Conservation (phyloP, 2,888 invertebrate species). For the Cantharis flavilabris region DNA sequence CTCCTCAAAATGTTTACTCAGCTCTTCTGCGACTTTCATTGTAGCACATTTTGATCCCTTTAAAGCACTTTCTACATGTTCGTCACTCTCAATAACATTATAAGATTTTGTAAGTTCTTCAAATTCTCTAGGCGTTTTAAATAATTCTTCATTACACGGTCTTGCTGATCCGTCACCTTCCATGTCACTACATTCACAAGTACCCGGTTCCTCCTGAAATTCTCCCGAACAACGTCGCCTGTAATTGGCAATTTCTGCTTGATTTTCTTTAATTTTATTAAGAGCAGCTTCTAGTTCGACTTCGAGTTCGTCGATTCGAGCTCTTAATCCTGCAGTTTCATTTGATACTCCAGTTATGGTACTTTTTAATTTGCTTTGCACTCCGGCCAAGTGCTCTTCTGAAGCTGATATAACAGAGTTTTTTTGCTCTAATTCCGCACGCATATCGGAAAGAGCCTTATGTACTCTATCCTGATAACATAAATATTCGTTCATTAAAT, state of each 20-base stretch:
- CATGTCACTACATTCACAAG: background rate
- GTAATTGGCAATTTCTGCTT: background rate
- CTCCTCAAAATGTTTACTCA: constrained; percentile 42
- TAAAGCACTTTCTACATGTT: constrained; percentile 32
- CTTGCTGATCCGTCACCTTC: background rate
- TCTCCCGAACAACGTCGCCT: background rate
- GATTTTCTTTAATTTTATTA: constrained; percentile 17
- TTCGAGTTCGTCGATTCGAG: constrained; percentile 36
- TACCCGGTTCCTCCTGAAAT: background rate
- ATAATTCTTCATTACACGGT: background rate
- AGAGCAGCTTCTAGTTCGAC: constrained; percentile 11
- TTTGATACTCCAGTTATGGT: constrained; percentile 45
- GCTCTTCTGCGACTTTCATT: constrained; percentile 44
- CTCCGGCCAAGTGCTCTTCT: constrained; percentile 46
- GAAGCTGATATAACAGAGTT: constrained; percentile 44
- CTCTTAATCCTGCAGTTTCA: constrained; percentile 44
- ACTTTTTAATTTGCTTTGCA: constrained; percentile 46
- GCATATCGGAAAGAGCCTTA: constrained; percentile 43
- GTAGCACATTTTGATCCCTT: constrained; percentile 48
- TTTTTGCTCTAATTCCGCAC: constrained; percentile 49
- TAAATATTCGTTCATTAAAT: background rate
- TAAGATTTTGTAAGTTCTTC: background rate
- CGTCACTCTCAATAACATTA: background rate
- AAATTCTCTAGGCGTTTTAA: background rate
- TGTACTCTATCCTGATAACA: constrained; percentile 45